Percentiles rank a stretch among this genome's conserved stretches.
phyloP scores from a whole-genome alignment of 2,888 invertebrate species.

The Drosophila macrothrix region DNA sequence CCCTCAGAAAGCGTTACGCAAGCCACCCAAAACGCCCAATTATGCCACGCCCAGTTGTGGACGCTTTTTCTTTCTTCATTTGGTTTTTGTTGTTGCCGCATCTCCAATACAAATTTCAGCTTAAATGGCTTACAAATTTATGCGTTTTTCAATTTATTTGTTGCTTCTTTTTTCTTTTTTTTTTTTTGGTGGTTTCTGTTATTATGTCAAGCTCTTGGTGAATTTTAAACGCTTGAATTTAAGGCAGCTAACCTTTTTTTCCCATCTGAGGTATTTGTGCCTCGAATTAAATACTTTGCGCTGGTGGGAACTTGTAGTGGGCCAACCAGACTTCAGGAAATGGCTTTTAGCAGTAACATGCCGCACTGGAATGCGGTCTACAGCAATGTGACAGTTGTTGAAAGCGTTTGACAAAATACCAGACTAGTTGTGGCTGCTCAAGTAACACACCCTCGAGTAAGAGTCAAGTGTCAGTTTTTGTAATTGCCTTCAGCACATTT shows the following conservation, averaged over 20 bases:
- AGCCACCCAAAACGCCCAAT: slow-evolving; percentile 25
- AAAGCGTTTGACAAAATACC: slow-evolving; percentile 54
- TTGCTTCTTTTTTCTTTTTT: not conserved
- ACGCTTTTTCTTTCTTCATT: slow-evolving; percentile 16
- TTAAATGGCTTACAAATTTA: slow-evolving; percentile 72
- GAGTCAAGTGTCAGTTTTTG: slow-evolving; percentile 50
- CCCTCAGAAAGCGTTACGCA: slow-evolving; percentile 63
- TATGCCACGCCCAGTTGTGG: slow-evolving; percentile 68
- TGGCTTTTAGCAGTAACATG: slow-evolving; percentile 13
- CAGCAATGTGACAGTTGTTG: slow-evolving; percentile 24
- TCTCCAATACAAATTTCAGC: slow-evolving; percentile 32
- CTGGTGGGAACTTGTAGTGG: slow-evolving; percentile 8
- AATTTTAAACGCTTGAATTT: slow-evolving; percentile 19
- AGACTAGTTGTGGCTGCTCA: slow-evolving; percentile 6
- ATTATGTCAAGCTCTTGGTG: slow-evolving; percentile 49
- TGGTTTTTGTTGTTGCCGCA: slow-evolving; percentile 35
- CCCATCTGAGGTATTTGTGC: slow-evolving; percentile 22
- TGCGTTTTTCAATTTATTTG: slow-evolving; percentile 58
- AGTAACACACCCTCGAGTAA: slow-evolving; percentile 47
- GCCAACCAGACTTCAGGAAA: slow-evolving; percentile 36
- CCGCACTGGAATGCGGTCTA: slow-evolving; percentile 51
- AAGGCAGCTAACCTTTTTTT: slow-evolving; percentile 18
- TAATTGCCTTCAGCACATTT: slow-evolving; percentile 62
- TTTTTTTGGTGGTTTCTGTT: slow-evolving; percentile 11
- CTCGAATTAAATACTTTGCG: slow-evolving; percentile 8